Evolutionary conservation across 1,140 invertebrate species (phyloP), one percentile per base, ranked within the genome.

Genomic region (Brachionus asplanchnoidis): DNA sequence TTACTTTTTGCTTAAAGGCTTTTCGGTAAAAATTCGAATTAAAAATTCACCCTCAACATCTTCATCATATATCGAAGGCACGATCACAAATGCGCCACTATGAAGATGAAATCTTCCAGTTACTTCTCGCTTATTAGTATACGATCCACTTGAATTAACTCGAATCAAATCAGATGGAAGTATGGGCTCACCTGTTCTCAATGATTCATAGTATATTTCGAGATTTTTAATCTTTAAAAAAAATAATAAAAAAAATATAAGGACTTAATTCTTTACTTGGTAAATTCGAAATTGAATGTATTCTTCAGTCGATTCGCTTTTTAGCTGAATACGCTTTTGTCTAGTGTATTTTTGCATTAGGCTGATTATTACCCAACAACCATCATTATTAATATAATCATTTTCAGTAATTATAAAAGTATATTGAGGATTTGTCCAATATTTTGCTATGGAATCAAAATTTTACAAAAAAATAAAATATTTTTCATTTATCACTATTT

Each of bases 51-150:
- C 88, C 14, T 85, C 56, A 32, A 86, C 85, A 60, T 89, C 80
- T 28, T 86, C 68, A 20, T 87, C 85, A 85, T 88, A 90, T 11
- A 87, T 87, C 14, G 88, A 88, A 8, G 89, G 89, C n/a, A 90
- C 89, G 50, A 90, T 87, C 26, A 89, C 85, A 85, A 89, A 90
- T 85, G 87, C 86, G 9, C 89, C 89, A n/a, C 88, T 88, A 14
- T 88, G 85, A 28, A 90, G 84, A 46, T 88, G 87, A 86, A 89
- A 89, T 20, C 88, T 85, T 14, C 86, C 87, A 53, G 88, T 89
- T 11, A 89, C 88, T 86, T 90, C 88, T 12, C 89, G 85, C 86
- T 87, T 73, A 65, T 73, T 84, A 6, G 56, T 77, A 23, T 84
- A 84, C 9, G 28, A 36, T 53, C 66, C 66, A 20, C 23, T 75